Evolutionary conservation across 2,113 vertebrate species (phyloP).

Genomic region (Catharus fuscescens): DNA sequence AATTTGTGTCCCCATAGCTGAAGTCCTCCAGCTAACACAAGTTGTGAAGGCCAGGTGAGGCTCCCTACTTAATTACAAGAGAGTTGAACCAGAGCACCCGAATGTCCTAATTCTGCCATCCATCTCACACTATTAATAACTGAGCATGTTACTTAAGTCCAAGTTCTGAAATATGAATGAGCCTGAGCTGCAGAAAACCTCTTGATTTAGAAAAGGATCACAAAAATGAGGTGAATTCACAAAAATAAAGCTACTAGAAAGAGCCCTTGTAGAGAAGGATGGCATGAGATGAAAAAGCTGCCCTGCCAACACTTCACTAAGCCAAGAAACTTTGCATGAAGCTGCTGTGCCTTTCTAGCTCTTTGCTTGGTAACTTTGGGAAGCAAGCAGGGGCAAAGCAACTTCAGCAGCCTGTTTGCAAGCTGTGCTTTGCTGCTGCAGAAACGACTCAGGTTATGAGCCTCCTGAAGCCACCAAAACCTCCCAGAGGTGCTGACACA

Average conservation of each 20-base stretch:
- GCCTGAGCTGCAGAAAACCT: not conserved
- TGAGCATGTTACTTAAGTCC: not conserved
- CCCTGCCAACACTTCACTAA: not conserved
- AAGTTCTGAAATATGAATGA: constrained; percentile 47
- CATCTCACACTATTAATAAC: not conserved
- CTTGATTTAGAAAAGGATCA: not conserved
- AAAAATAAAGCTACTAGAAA: not conserved
- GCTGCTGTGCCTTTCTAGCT: not conserved
- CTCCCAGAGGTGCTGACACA: not conserved
- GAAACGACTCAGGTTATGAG: accelerated
- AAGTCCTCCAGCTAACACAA: not conserved
- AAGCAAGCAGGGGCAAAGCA: not conserved
- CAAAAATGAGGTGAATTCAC: constrained; percentile 1
- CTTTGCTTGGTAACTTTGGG: not conserved
- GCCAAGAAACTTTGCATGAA: not conserved
- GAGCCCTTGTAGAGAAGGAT: not conserved
- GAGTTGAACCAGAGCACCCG: not conserved
- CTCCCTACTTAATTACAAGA: not conserved
- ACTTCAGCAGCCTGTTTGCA: not conserved
- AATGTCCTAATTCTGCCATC: not conserved
- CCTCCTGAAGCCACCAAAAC: not conserved
- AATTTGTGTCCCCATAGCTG: not conserved
- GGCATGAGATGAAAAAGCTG: not conserved
- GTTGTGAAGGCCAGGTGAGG: not conserved
- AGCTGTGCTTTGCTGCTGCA: not conserved